Evolutionary conservation across 1,140 invertebrate genomes (phyloP), one percentile per base, ranked within the genome.

Genomic region (Drosophila insularis): DNA sequence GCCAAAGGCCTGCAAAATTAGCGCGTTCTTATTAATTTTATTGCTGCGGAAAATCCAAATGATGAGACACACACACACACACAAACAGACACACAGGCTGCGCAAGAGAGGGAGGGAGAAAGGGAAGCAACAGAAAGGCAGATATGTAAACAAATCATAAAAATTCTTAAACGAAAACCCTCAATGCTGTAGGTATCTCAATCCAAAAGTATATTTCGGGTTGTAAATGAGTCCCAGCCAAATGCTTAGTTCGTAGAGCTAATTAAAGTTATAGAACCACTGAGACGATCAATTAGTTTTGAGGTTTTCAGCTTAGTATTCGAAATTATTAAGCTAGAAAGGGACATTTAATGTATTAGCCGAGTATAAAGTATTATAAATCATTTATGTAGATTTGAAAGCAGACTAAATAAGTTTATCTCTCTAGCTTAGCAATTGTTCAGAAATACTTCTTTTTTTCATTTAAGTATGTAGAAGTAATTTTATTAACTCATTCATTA

Each of bases 21-120:
- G 87, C 86, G 81, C 75, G 79, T 90, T 90, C 87, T 90, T 90
- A 90, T 90, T 90, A 90, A 90, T 90, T 90, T 90, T 90, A 90
- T 90, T 82, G 70, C 87, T 74, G 77, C 80, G 84, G 85, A 80
- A 89, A 89, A 84, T 77, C 84, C 84, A 80, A 89, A 74, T 68
- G 73, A 86, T 75, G 78, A 86, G 81, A 78, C 75, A 78, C 72
- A 59, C 50, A 75, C 35, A 14, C 61, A 46, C 54, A 71, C 50
- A 64, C 64, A 21, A 7, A 65, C 54, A 21, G 11, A 65, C 54
- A 63, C 40, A 55, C 60, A 74, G 75, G 13, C 59, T 35, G 14
- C 11, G 14, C 27, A 27, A 56, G 37, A 40, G 32, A 31, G 53
- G 46, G 60, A 67, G 62, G 55, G 74, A 63, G 54, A 37, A 61